Evolutionary conservation across 2,113 vertebrate species (phyloP).

Genomic region (Petromus typicus): DNA sequence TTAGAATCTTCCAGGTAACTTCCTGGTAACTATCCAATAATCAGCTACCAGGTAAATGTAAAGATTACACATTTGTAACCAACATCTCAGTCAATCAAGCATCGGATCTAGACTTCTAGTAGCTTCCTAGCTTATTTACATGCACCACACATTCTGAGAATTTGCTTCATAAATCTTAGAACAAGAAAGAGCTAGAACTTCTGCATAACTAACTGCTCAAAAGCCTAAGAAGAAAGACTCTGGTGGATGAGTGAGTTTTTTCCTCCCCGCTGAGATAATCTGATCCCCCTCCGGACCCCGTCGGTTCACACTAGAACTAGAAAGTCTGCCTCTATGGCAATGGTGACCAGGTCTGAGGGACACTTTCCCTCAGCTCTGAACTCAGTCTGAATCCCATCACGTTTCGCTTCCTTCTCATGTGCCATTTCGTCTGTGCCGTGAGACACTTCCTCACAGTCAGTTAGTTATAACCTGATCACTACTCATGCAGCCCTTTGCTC

Average conservation of each 20-base stretch:
- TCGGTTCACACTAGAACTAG: neutral
- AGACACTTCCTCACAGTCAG: neutral
- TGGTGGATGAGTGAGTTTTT: neutral
- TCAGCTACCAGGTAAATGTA: too few species aligned
- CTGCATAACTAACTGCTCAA: neutral
- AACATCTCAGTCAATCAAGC: neutral
- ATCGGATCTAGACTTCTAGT: neutral
- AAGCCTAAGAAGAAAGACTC: neutral
- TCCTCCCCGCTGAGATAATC: neutral
- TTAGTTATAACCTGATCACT: neutral
- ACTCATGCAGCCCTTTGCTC: neutral
- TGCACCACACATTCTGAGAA: neutral
- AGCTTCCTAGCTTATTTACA: neutral
- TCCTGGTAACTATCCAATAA: too few species aligned
- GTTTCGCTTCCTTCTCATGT: neutral
- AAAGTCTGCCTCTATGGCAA: neutral
- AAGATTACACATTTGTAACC: neutral
- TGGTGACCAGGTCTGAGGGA: neutral
- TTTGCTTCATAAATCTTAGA: neutral
- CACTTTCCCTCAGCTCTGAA: neutral
- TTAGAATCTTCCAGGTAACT: neutral
- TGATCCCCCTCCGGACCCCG: rapidly evolving
- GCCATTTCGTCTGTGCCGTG: neutral
- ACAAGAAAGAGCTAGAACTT: neutral
- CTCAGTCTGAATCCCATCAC: neutral